A percentile compares a stretch with the other conserved stretches of the same genome.
These are phyloP conservation scores for Aurelia sp. DNA, from an alignment of 30 jellyfish, hydroid and myxozoan genomes.

Conservation along the genomic window DNA sequence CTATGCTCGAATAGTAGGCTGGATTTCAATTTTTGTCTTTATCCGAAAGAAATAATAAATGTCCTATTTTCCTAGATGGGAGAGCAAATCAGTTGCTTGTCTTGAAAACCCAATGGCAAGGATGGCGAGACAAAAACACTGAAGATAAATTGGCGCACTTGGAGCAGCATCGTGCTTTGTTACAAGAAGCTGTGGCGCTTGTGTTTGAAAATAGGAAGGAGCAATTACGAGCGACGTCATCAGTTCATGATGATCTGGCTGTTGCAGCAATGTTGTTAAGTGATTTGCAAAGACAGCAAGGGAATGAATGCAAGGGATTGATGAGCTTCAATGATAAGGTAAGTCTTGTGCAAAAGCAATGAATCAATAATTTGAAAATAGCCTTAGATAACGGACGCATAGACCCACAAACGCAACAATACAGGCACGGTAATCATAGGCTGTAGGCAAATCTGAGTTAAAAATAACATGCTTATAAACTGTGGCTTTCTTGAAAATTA, in stretches of 20 bases:
- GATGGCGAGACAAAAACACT: conserved; percentile 67
- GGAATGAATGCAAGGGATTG: conserved; percentile 61
- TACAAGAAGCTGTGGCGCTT: conserved; percentile 91
- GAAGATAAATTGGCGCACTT: conserved; percentile 59
- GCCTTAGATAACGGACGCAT: too few species aligned
- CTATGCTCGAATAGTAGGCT: too few species aligned
- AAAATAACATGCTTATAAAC: too few species aligned
- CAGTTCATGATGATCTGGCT: conserved; percentile 58
- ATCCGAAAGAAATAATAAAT: too few species aligned
- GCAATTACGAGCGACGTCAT: conserved; percentile 18
- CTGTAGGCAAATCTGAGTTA: too few species aligned
- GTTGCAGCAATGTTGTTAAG: conserved; percentile 66
- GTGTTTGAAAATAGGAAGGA: conserved; percentile 76
- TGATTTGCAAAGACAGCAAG: conserved; percentile 80
- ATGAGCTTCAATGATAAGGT: conserved; percentile 67
- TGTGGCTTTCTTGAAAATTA: too few species aligned
- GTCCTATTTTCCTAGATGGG: conserved; percentile 61
- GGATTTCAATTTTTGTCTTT: too few species aligned
- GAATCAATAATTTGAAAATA: too few species aligned
- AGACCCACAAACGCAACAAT: too few species aligned
- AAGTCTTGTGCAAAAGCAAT: not conserved
- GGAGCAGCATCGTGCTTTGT: conserved; percentile 69
- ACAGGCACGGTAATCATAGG: too few species aligned
- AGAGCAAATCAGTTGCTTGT: conserved; percentile 80
- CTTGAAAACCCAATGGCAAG: conserved; percentile 87